phyloP scores from a whole-genome alignment of 2,113 vertebrate genomes.

The Etia nguti region DNA sequence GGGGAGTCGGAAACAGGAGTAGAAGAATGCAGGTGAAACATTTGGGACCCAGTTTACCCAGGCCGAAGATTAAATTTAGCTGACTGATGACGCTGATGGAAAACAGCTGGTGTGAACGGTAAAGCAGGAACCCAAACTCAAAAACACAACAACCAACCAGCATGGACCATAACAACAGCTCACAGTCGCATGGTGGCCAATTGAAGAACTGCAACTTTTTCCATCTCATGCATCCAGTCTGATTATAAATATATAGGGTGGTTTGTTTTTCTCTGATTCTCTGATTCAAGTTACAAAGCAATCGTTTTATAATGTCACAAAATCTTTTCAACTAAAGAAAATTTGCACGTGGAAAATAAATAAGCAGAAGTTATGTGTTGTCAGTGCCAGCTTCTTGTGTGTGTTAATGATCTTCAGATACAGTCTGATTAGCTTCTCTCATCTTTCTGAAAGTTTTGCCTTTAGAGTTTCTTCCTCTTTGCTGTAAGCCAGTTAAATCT shows the following conservation, averaged over 20 bases:
- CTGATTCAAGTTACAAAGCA: background rate
- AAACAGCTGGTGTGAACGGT: background rate
- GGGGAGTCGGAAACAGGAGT: background rate
- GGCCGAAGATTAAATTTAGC: background rate
- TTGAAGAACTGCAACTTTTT: background rate
- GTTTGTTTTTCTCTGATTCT: background rate
- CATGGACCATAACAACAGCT: background rate
- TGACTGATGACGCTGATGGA: background rate
- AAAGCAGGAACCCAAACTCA: background rate
- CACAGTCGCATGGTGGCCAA: background rate
- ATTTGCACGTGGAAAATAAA: background rate
- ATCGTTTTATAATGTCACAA: accelerated
- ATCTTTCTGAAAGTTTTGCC: background rate
- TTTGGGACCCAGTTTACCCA: background rate
- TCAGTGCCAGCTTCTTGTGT: background rate
- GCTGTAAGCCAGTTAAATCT: background rate
- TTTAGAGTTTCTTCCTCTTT: background rate
- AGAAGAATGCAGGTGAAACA: background rate
- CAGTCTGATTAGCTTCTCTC: background rate
- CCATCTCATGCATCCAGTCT: background rate
- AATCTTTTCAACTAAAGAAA: background rate
- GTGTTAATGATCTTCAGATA: background rate
- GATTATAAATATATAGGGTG: too few relatives aligned
- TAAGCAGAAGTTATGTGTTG: background rate
- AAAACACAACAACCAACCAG: background rate